Evolutionary conservation across 2,888 invertebrate species (phyloP).

Genomic region (Cyclophora punctaria): DNA sequence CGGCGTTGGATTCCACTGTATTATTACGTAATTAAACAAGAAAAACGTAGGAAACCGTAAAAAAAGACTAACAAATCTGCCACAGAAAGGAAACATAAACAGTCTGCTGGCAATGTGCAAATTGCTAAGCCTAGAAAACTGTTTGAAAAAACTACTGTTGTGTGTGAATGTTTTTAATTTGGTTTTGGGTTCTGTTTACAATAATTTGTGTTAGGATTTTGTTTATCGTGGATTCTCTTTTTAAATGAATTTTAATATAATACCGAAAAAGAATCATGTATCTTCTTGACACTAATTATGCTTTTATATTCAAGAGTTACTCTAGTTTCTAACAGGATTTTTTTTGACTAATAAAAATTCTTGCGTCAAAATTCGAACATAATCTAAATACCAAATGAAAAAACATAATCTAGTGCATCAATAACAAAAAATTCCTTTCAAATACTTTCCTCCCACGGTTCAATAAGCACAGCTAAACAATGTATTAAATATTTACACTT

Average conservation of each 20-base stretch:
- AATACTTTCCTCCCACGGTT: no score
- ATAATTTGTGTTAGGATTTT: neutral
- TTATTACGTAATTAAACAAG: constrained; percentile 53
- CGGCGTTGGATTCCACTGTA: constrained; percentile 29
- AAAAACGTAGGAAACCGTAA: constrained; percentile 37
- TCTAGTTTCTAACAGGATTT: no score
- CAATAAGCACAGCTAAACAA: neutral
- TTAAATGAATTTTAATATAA: no score
- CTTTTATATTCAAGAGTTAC: no score
- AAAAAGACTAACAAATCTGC: constrained; percentile 56
- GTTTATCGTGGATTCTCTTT: no score
- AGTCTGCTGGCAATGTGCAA: constrained; percentile 53
- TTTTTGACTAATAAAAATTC: no score
- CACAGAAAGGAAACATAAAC: constrained; percentile 55
- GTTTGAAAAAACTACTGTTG: constrained; percentile 38
- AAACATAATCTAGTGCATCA: no score
- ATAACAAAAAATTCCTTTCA: no score
- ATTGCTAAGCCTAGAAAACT: constrained; percentile 43
- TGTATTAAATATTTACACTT: neutral
- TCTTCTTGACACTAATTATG: no score
- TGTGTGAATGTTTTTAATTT: constrained; percentile 5
- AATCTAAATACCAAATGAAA: no score
- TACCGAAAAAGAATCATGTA: no score
- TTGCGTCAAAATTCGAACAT: no score
- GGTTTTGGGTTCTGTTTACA: constrained; percentile 3